Conservation (phyloP, 2,113 vertebrate species). For the Clarias magur region DNA sequence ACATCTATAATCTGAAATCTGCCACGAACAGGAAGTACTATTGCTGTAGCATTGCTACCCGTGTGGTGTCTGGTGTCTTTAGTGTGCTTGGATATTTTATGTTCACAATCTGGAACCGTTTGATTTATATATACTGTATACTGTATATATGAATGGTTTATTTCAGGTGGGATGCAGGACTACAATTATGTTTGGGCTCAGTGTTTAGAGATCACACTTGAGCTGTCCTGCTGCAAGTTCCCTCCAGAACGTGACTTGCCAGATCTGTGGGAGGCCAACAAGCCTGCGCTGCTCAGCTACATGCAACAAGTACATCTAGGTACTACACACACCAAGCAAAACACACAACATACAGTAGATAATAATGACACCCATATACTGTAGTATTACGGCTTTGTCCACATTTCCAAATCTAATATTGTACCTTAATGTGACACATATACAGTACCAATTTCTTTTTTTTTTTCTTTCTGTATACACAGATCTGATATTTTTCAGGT, state of each 20-base stretch:
- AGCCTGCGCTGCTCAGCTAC: constrained; percentile 79
- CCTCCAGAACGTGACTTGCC: constrained; percentile 77
- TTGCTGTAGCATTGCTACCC: neutral
- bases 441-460: too few species aligned
- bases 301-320: constrained; percentile 92
- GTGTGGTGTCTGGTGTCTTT: neutral
- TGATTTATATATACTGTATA: neutral
- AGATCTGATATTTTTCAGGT: too few species aligned
- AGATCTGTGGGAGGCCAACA: constrained; percentile 84
- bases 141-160: neutral
- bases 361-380: neutral
- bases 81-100: neutral
- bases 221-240: constrained; percentile 94
- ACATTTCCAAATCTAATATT: too few species aligned
- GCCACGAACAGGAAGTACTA: neutral
- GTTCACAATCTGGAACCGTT: neutral
- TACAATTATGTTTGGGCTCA: constrained; percentile 94
- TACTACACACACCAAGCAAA: constrained; percentile 60
- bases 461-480: too few species aligned
- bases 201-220: constrained; percentile 92
- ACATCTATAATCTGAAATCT: neutral
- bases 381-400: neutral
- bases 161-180: constrained; percentile 95
- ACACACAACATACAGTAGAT: neutral
- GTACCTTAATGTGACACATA: too few species aligned